Evolutionary conservation across 2,797 vertebrate genomes (phyloP).

Genomic region (Parotocinclus haroldoi): DNA sequence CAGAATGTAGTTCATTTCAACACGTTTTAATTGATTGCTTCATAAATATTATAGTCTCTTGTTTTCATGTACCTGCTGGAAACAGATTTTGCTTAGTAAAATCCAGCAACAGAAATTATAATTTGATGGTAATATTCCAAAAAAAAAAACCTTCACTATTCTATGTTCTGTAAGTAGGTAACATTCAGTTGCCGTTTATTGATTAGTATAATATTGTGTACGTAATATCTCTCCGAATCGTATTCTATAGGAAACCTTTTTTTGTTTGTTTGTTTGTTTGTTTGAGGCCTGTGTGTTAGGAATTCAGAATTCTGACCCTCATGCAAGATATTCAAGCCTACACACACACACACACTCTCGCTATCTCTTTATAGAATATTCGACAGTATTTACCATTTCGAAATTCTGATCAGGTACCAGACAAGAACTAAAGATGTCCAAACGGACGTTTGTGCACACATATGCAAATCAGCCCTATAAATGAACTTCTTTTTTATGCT

Average conservation of each 20-base stretch:
- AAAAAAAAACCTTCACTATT: background rate
- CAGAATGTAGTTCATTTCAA: conserved; percentile 45
- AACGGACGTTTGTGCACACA: conserved; percentile 57
- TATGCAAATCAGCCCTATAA: conserved; percentile 55
- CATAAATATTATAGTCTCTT: background rate
- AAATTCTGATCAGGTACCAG: conserved; percentile 60
- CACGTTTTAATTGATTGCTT: background rate
- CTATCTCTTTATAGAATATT: conserved; percentile 48
- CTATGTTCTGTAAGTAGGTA: background rate
- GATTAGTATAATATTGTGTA: background rate
- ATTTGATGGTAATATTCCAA: background rate
- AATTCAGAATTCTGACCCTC: background rate
- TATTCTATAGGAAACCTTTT: background rate
- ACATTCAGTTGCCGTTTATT: background rate
- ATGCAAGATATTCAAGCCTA: background rate
- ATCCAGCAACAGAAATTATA: background rate
- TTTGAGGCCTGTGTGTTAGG: conserved; percentile 38
- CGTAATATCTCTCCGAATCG: background rate
- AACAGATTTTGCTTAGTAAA: background rate
- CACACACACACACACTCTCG: conserved; percentile 36
- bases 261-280: background rate
- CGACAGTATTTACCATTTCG: conserved; percentile 56
- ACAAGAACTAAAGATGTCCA: conserved; percentile 47
- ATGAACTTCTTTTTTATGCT: conserved; percentile 30
- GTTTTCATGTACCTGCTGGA: background rate